Evolutionary conservation across 2,888 invertebrate genomes (phyloP).

Genomic region (Drosophila robusta): DNA sequence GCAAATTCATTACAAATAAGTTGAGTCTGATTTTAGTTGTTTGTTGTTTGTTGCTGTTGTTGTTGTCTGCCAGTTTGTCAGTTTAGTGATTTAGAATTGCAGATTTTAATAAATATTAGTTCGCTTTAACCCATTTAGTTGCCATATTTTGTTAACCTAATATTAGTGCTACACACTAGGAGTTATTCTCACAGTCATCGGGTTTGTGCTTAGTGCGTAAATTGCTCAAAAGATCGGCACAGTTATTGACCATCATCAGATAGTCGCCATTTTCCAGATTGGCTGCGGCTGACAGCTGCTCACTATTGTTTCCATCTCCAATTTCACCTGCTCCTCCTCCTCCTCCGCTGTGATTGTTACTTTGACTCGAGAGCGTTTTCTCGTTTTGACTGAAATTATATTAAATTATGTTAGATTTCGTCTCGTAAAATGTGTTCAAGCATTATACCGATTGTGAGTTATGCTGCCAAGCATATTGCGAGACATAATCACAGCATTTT

Average conservation of each 20-base stretch:
- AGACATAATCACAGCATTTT: constrained; percentile 85
- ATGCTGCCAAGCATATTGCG: constrained; percentile 85
- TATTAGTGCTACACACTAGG: constrained; percentile 83
- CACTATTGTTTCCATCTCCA: constrained; percentile 59
- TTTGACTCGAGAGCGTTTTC: constrained; percentile 67
- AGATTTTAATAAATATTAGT: constrained; percentile 73
- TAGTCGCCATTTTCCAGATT: constrained; percentile 85
- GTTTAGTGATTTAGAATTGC: constrained; percentile 48
- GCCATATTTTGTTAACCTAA: constrained; percentile 58
- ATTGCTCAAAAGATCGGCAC: constrained; percentile 88
- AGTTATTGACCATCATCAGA: constrained; percentile 87
- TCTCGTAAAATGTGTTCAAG: no score
- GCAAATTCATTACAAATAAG: constrained; percentile 66
- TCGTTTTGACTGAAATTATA: constrained; percentile 67
- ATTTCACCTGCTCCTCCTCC: constrained; percentile 44
- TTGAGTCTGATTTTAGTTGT: constrained; percentile 38
- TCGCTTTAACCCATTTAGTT: constrained; percentile 48
- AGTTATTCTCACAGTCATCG: constrained; percentile 85
- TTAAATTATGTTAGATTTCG: not conserved
- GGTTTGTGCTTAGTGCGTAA: constrained; percentile 85
- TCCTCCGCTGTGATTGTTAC: constrained; percentile 57
- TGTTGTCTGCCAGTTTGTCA: constrained; percentile 27
- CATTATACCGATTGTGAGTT: constrained; percentile 83
- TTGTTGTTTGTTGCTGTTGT: constrained; percentile 4
- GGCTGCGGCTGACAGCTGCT: constrained; percentile 52